A percentile compares a stretch with the other conserved stretches of the same genome.
Conservation (phyloP, 2,113 vertebrate genomes). For the Urocynchramus pylzowi region DNA sequence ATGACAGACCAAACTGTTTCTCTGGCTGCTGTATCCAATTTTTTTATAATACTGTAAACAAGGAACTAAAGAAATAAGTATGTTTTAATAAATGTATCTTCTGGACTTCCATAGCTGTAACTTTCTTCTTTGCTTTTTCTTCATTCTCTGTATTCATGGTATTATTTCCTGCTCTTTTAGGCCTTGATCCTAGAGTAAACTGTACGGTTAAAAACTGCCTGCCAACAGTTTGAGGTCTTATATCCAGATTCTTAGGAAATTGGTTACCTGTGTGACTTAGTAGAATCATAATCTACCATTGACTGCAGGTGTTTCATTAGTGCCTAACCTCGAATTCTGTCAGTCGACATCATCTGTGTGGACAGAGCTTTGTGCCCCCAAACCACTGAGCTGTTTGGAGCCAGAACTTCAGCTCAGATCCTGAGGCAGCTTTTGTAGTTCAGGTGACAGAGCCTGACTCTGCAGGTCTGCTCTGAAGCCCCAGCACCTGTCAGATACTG, state of each 20-base stretch:
- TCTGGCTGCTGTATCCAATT: not conserved
- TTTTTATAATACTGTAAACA: not conserved
- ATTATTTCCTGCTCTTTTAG: not conserved
- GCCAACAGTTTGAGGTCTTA: not conserved
- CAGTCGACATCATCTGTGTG: fast-evolving
- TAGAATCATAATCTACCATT: not conserved
- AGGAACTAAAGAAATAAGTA: not conserved
- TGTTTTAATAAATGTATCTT: not conserved
- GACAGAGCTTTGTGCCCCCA: not conserved
- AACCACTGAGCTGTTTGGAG: not conserved
- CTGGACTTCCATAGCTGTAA: not conserved
- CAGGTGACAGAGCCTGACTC: not conserved
- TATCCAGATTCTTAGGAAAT: not conserved
- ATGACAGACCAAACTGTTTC: not conserved
- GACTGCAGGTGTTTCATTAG: not conserved
- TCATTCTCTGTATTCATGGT: not conserved
- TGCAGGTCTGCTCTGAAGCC: not conserved
- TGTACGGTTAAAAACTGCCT: not conserved
- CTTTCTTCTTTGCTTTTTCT: not conserved
- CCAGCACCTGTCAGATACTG: not conserved
- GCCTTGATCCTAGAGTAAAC: not conserved
- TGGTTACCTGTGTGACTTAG: not conserved
- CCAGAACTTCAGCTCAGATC: not conserved
- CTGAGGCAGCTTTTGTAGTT: not conserved
- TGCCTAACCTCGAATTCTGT: not conserved